Base-by-base conservation (phyloP, 1,140 invertebrate species). In the Dreissena polymorpha region DNA sequence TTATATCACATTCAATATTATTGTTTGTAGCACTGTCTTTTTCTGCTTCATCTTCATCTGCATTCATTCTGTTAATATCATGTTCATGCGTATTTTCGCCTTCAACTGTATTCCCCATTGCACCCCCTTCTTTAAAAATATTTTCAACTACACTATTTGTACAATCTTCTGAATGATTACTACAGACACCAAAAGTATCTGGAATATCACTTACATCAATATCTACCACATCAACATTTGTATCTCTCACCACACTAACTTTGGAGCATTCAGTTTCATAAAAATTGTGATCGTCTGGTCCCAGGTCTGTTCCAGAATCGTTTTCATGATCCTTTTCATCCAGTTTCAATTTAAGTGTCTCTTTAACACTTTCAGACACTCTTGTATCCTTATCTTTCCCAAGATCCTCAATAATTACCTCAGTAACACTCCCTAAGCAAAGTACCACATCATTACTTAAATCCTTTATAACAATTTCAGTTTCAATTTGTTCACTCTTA, bases 401-500 rank as follows among this genome's bases (percentile, higher is more conserved):
- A 6, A 60, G 2, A 60, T 60, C 57, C 57, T 60, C 57, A n/a
- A 60, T n/a, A 6, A 18, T 60, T 18, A 5, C 10, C 21, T 18
- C 57, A 39, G 39, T 39, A 39, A 2, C 39, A 39, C 39, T 39
- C 39, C 8, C 39, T 39, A 39, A 39, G 2, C 8, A 2, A 39
- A 39, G 3, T 39, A 39, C 39, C 39, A 5, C 39, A 5, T 39
- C 39, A 3, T 60, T 60, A 60, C 6, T 60, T 10, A 60, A 60
- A 60, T 23, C 16, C 21, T 60, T 60, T 60, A 60, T 60, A 23
- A 21, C 65, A 68, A 68, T 68, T 68, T 68, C 27, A 68, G 21
- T 68, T 68, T 68, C 21, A 14, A 21, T 68, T 21, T 68, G 18
- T 68, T 27, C 65, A 68, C 27, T 25, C 21, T 16, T 16, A 23